These are phyloP conservation scores for Emydura subglobosa DNA, from an alignment of 2,113 vertebrate genomes.

Conservation along the genomic window DNA sequence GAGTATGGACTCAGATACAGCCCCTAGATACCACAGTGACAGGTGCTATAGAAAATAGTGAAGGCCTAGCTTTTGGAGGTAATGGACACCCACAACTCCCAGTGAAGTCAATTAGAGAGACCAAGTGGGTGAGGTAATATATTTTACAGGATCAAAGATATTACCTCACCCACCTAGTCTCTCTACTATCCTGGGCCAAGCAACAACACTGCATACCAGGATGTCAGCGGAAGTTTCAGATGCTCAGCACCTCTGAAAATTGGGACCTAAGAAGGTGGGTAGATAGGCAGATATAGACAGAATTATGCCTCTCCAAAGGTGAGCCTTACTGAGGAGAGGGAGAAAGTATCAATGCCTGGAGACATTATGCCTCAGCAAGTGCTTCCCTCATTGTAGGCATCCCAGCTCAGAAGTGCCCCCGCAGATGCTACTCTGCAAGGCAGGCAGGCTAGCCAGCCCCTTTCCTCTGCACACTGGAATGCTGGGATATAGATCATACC, in stretches of 20 bases:
- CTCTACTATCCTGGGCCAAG: not conserved
- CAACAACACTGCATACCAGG: not conserved
- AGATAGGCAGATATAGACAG: not conserved
- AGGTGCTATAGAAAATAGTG: not conserved
- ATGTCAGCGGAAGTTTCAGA: not conserved
- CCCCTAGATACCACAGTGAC: not conserved
- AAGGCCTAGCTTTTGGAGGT: not conserved
- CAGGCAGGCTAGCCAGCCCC: not conserved
- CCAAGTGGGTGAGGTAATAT: not conserved
- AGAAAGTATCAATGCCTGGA: not conserved
- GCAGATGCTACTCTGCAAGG: not conserved
- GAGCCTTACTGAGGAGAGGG: not conserved
- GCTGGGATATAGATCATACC: rapidly evolving
- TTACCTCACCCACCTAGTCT: not conserved
- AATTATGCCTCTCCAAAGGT: not conserved
- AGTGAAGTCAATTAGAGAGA: not conserved
- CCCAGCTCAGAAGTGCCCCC: not conserved
- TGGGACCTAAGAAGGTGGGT: not conserved
- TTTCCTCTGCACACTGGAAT: rapidly evolving
- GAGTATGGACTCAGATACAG: not conserved
- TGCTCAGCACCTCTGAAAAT: not conserved
- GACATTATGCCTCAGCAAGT: not conserved
- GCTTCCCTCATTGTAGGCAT: not conserved
- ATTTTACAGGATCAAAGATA: not conserved
- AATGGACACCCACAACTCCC: rapidly evolving